A percentile compares a stretch with the other conserved stretches of the same genome.
Evolutionary conservation across 2,888 invertebrate species (phyloP).

Genomic region (Phyllotreta cruciferae): DNA sequence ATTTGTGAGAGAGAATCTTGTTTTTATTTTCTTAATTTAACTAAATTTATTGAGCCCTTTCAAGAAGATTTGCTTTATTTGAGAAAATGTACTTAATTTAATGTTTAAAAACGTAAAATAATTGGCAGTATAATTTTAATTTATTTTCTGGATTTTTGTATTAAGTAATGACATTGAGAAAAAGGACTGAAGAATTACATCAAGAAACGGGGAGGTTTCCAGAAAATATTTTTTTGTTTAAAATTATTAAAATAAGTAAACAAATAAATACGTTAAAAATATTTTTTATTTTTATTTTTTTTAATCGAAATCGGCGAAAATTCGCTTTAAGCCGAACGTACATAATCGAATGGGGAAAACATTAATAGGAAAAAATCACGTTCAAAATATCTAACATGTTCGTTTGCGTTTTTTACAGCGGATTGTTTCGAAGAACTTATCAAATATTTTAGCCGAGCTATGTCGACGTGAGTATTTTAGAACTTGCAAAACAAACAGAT

Average conservation of each 20-base stretch:
- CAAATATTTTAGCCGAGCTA: constrained; percentile 5
- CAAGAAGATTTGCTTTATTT: constrained; percentile 1
- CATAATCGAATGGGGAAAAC: constrained; percentile 38
- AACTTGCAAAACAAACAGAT: constrained; percentile 55
- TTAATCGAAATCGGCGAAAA: constrained; percentile 7
- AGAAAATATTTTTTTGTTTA: constrained; percentile 30
- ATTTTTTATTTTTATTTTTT: constrained; percentile 20
- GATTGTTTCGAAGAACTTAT: background rate
- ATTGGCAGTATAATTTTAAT: constrained; percentile 13
- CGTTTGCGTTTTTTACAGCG: too few species aligned
- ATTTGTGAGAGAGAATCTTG: background rate
- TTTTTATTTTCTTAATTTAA: background rate
- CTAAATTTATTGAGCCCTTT: constrained; percentile 4
- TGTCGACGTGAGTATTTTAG: background rate
- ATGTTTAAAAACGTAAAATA: constrained; percentile 6
- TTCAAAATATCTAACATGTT: too few species aligned
- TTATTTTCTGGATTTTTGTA: constrained; percentile 26
- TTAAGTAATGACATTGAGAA: constrained; percentile 36
- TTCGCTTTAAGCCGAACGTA: constrained; percentile 41
- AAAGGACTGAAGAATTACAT: constrained; percentile 48
- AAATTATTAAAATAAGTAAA: constrained; percentile 19
- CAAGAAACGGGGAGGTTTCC: constrained; percentile 44
- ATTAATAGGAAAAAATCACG: constrained; percentile 16
- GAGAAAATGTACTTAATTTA: constrained; percentile 25
- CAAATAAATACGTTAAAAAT: constrained; percentile 27